Base-by-base conservation (phyloP, 2,113 vertebrate genomes). In the Heteronetta atricapilla region DNA sequence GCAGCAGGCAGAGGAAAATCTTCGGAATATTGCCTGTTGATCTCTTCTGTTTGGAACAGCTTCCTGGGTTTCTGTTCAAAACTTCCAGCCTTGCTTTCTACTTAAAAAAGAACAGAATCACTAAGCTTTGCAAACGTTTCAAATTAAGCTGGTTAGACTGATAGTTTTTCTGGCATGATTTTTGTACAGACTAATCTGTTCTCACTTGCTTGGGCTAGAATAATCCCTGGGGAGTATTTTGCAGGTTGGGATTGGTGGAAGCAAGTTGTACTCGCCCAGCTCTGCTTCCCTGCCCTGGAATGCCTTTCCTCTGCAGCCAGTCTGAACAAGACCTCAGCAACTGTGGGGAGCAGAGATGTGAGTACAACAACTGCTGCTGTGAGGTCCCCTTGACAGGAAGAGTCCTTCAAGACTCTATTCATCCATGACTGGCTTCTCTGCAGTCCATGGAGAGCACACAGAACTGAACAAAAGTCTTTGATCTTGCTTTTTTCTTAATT, bases 131-230 rank as follows among this genome's bases (percentile, higher is more conserved):
- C 77, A 89, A 87, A 55, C 15, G 21, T 73, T 96, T 75, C 79
- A 15, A 80, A 50, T 73, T n/a, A 76, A 73, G 34, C 38, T 74
- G 28, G n/a, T 64, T 88, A 56, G 17, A 34, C 22, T 34, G 69
- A 58, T 31, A 79, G 11, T 48, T 83, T 82, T 95, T 89, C 90
- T 95, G 86, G 66, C 83, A 72, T 12, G 56, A 15, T 73, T 94
- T 94, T 73, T 93, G 62, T 23, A 50, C 25, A 70, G 36, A 59
- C 66, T 81, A 40, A 79, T 76, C 74, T 96, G 83, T 79, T 93
- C 86, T 86, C 55, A 63, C 83, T 90, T 89, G 86, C 86, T 94
- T 86, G 83, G 83, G 59, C 90, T 93, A 86, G 88, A 68, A 64
- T 26, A 58, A 69, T 75, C 73, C 68, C 68, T 1, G 6, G 73